Evolutionary conservation across 2,888 invertebrate genomes (phyloP).

Genomic region (Acleris laterana): DNA sequence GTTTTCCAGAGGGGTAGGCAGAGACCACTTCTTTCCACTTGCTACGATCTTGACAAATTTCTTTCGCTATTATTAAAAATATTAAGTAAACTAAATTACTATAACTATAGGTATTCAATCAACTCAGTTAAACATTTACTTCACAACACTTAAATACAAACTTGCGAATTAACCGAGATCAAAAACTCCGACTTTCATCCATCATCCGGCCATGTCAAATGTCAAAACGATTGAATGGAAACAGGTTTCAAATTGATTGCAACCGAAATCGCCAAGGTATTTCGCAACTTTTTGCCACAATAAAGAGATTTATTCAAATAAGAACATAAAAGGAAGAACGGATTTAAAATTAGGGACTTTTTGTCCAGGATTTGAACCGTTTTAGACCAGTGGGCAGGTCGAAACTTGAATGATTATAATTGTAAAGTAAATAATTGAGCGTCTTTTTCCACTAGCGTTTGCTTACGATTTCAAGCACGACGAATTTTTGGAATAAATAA

Average conservation of each 20-base stretch:
- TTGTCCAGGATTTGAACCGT: conserved; percentile 23
- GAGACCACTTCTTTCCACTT: too few species aligned
- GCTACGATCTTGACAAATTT: too few species aligned
- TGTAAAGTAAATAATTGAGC: neutral
- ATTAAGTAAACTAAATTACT: too few species aligned
- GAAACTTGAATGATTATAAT: conserved; percentile 14
- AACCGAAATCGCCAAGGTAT: conserved; percentile 28
- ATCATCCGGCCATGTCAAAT: conserved; percentile 36
- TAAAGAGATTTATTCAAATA: conserved; percentile 34
- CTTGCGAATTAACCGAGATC: conserved; percentile 4
- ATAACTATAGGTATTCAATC: too few species aligned
- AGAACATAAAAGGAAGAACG: conserved; percentile 26
- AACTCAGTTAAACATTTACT: too few species aligned
- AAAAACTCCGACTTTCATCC: conserved; percentile 33
- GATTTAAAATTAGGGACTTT: conserved; percentile 26
- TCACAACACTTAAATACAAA: too few species aligned
- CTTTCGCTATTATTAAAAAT: too few species aligned
- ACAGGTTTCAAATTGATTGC: conserved; percentile 24
- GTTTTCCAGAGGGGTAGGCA: too few species aligned
- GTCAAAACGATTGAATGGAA: conserved; percentile 31
- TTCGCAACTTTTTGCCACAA: conserved; percentile 37
- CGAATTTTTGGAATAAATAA: too few species aligned
- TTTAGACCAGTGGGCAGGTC: conserved; percentile 29
- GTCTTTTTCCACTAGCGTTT: neutral
- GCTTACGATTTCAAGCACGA: too few species aligned